A percentile compares a stretch with the other conserved stretches of the same genome.
Conservation (phyloP, 1,140 invertebrate species). For the Zaprionus ornatus region DNA sequence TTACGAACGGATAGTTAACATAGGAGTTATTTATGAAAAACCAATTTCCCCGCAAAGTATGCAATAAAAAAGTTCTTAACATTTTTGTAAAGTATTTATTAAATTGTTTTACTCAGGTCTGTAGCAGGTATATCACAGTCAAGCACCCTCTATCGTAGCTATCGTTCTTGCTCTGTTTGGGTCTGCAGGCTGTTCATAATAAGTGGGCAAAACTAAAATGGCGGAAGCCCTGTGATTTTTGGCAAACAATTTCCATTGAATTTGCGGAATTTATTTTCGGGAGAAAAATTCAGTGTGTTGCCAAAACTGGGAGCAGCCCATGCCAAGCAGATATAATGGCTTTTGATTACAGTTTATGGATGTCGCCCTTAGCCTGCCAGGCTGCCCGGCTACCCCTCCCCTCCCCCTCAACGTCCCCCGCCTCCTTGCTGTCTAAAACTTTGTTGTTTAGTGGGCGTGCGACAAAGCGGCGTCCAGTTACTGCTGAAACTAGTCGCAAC, state of each 20-base stretch:
- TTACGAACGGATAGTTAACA: no score
- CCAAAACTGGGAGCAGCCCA: conserved; percentile 54
- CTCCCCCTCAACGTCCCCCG: background rate
- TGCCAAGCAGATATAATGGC: conserved; percentile 75
- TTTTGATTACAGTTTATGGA: conserved; percentile 82
- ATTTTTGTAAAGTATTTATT: no score
- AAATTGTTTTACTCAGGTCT: no score
- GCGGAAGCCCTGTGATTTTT: conserved; percentile 73
- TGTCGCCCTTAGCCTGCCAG: conserved; percentile 72
- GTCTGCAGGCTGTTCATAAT: conserved; percentile 28
- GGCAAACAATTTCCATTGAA: conserved; percentile 78
- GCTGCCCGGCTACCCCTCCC: background rate
- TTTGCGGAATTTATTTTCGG: conserved; percentile 74
- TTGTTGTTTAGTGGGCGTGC: conserved; percentile 63
- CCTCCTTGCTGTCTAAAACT: conserved; percentile 41
- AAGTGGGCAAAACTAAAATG: conserved; percentile 41
- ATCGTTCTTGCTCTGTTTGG: background rate
- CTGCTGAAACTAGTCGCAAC: conserved; percentile 17
- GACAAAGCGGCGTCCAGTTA: conserved; percentile 62
- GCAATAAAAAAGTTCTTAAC: no score
- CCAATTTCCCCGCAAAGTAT: no score
- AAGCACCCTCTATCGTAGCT: background rate
- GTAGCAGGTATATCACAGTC: background rate
- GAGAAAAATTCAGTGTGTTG: conserved; percentile 57
- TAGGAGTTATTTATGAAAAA: no score